A percentile compares a stretch with the other conserved stretches of the same genome.
phyloP scores from a whole-genome alignment of 1,140 invertebrate species.

The Aphelinus atriplicis region DNA sequence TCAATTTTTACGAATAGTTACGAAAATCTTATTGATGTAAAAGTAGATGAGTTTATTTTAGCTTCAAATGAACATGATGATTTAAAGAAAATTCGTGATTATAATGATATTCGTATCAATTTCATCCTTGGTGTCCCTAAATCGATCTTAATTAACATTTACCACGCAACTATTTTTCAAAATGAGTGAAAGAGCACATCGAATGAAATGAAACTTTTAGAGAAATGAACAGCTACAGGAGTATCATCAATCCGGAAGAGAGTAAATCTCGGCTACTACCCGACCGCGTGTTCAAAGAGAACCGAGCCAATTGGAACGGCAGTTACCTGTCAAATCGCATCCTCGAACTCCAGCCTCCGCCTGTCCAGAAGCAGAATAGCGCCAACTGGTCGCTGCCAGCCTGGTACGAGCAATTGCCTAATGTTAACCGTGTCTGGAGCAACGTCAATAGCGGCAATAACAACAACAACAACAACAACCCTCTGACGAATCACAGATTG shows the following conservation, averaged over 20 bases:
- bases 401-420: slow-evolving; percentile 59
- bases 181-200: too few relatives aligned
- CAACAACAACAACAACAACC: slow-evolving; percentile 73
- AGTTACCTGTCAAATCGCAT: slow-evolving; percentile 51
- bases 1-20: too few relatives aligned
- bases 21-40: too few relatives aligned
- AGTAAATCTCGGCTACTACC: slow-evolving; percentile 52
- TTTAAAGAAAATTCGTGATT: too few relatives aligned
- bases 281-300: slow-evolving; percentile 64
- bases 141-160: too few relatives aligned
- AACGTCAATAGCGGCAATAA: slow-evolving; percentile 42
- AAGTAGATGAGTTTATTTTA: too few relatives aligned
- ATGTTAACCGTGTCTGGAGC: slow-evolving; percentile 9
- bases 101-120: too few relatives aligned
- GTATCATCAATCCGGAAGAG: slow-evolving; percentile 46
- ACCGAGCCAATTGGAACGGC: slow-evolving; percentile 65
- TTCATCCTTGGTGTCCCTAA: too few relatives aligned
- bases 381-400: slow-evolving; percentile 49
- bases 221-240: background rate
- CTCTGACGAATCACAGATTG: slow-evolving; percentile 55
- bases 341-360: slow-evolving; percentile 41
- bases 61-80: too few relatives aligned
- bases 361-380: slow-evolving; percentile 44
- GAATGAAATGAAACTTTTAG: too few relatives aligned
- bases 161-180: too few relatives aligned